Evolutionary conservation across 2,797 vertebrate genomes (phyloP).

Genomic region (Squalus acanthias): DNA sequence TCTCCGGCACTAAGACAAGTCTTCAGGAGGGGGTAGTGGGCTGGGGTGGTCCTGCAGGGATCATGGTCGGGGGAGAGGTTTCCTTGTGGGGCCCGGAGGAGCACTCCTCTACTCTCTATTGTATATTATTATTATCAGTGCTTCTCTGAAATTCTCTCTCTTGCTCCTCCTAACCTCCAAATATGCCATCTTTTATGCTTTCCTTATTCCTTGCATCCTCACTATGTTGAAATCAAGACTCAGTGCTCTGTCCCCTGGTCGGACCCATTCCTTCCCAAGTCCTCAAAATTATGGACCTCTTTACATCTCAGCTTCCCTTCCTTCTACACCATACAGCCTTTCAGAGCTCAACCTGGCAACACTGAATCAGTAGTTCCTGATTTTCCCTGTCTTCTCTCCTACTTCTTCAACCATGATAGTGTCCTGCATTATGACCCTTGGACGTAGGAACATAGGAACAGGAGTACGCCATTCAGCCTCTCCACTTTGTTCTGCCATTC

Average conservation of each 20-base stretch:
- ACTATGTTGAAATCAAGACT: neutral
- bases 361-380: neutral
- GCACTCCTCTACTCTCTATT: neutral
- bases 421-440: neutral
- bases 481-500: neutral
- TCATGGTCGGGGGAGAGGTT: neutral
- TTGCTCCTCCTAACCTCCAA: neutral
- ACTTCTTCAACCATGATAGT: neutral
- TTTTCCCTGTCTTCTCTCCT: neutral
- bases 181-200: neutral
- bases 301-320: neutral
- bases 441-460: neutral
- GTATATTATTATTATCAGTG: neutral
- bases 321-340: neutral
- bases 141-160: neutral
- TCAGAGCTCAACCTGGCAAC: neutral
- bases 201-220: neutral
- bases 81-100: neutral
- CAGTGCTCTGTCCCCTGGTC: no score
- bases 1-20: neutral
- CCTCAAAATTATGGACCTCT: neutral
- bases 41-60: neutral
- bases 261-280: neutral
- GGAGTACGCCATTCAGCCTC: neutral
- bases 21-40: neutral